Base-by-base conservation (phyloP, 64 coral and sea anemone genomes). In the Montipora cactus region DNA sequence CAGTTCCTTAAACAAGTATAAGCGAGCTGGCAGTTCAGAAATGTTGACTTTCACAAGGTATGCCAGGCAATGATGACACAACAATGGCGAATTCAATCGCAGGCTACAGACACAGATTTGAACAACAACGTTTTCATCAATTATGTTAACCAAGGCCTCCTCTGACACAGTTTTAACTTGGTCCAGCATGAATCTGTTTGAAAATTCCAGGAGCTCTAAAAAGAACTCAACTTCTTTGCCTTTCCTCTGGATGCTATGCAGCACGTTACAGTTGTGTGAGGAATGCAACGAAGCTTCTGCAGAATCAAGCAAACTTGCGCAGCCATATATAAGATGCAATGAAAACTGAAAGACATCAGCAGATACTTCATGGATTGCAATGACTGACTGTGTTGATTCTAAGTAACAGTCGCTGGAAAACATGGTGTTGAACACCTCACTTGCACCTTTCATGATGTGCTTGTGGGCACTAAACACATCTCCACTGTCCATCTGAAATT, bases 281-380 rank as follows among this genome's bases (percentile, higher is more conserved):
- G 82, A 48, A n/a, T 25, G 64, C 6, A 61, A 67, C 4, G 18
- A 5, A 19, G 16, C 14, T 77, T 44, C 16, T 19, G 12, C 48
- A 19, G 46, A 14, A 47, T 16, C 11, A 11, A 57, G 46, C 13
- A 67, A 45, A 45, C 59, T 10, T 10, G 45, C 44, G 49, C 92
- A 93, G 1, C 92, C 92, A 88, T 93, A 93, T 8, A 76, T 87
- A 23, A 88, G 76, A 74, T 93, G 92, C 18, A 93, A 51, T 11
- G 78, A 75, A 71, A 77, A 88, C n/a, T 25, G 59, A 79, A 93
- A 87, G 76, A 51, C 77, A 73, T 78, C 49, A 7, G 8, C 7
- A 61, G 83, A 88, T 45, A 93, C 76, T 48, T 93, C 82, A 7
- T 23, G 75, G 19, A 93, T 49, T 45, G 57, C 62, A 25, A 93